These are phyloP conservation scores for Trichonephila inaurata DNA, from an alignment of 1,140 invertebrate species.

Conservation along the genomic window DNA sequence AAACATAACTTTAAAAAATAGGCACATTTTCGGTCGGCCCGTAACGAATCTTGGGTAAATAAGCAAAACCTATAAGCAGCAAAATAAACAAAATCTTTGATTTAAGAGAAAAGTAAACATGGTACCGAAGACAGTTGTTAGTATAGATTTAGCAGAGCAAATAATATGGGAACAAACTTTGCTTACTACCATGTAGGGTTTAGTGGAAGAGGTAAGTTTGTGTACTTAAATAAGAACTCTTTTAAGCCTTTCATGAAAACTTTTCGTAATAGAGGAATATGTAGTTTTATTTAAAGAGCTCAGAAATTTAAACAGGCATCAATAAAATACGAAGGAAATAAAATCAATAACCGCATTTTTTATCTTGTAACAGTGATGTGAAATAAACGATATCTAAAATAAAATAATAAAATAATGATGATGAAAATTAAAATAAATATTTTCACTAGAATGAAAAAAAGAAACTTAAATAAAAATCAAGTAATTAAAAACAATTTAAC, in stretches of 20 bases:
- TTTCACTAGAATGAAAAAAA: too few species aligned
- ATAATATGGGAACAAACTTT: neutral
- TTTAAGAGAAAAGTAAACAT: constrained; percentile 14
- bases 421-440: too few species aligned
- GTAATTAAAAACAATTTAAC: too few species aligned
- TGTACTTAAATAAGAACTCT: neutral
- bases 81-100: constrained; percentile 8
- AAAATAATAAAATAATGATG: too few species aligned
- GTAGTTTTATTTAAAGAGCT: neutral
- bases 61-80: neutral
- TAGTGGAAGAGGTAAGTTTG: neutral
- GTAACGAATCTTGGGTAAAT: neutral
- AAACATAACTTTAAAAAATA: neutral
- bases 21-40: neutral
- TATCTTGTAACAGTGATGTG: too few species aligned
- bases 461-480: too few species aligned
- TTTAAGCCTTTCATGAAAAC: neutral
- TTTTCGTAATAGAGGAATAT: neutral
- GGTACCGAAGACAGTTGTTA: neutral
- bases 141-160: neutral
- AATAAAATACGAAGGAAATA: too few species aligned
- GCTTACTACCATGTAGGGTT: neutral
- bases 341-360: too few species aligned
- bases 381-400: too few species aligned
- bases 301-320: neutral